A percentile compares a stretch with the other conserved stretches of the same genome.
Evolutionary conservation across 1,140 invertebrate species (phyloP).

Genomic region (Pissodes strobi): DNA sequence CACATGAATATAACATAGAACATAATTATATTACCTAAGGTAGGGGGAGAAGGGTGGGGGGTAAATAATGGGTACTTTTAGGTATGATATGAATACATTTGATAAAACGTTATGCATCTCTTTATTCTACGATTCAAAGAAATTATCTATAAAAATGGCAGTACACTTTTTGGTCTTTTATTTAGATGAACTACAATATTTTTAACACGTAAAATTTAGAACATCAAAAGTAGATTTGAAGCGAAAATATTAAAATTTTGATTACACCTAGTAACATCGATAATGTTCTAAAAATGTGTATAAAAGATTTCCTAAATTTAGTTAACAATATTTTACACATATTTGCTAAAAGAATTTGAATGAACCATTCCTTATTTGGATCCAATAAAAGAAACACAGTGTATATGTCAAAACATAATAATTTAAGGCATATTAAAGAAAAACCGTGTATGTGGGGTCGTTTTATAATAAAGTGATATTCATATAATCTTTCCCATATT

Average conservation of each 20-base stretch:
- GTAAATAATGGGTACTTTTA: slow-evolving; percentile 24
- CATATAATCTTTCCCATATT: too few species aligned
- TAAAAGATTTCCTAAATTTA: slow-evolving; percentile 29
- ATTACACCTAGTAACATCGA: slow-evolving; percentile 33
- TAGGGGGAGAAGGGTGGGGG: neutral
- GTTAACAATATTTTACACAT: slow-evolving; percentile 25
- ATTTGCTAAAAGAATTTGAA: neutral
- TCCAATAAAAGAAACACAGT: too few species aligned
- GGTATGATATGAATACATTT: slow-evolving; percentile 50
- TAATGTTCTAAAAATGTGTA: slow-evolving; percentile 29
- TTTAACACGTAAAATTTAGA: slow-evolving; percentile 28
- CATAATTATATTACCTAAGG: slow-evolving; percentile 30
- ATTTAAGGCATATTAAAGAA: too few species aligned
- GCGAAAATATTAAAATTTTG: slow-evolving; percentile 29
- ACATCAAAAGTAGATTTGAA: slow-evolving; percentile 23
- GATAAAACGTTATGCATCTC: slow-evolving; percentile 43
- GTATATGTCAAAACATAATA: too few species aligned
- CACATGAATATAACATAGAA: slow-evolving; percentile 34
- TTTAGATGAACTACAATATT: slow-evolving; percentile 16
- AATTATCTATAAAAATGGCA: slow-evolving; percentile 48
- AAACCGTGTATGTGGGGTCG: too few species aligned
- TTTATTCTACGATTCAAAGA: slow-evolving; percentile 34
- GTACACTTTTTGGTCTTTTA: slow-evolving; percentile 45
- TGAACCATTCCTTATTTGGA: slow-evolving; percentile 1
- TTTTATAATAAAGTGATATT: too few species aligned